Base-by-base conservation (phyloP, 2,113 vertebrate genomes). In the Phocoena phocoena region DNA sequence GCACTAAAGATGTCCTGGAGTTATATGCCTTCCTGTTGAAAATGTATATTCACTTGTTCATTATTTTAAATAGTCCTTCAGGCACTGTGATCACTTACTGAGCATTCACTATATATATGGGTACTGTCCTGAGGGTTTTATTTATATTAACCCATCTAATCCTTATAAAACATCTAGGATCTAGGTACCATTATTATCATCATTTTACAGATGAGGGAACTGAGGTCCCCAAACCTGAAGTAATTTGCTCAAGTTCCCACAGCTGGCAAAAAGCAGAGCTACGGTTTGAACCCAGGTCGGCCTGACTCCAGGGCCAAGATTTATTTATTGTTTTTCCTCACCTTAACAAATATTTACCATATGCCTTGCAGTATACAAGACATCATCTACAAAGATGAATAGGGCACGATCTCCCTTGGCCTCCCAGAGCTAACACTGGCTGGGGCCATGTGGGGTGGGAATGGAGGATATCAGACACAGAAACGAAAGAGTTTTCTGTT, bases 11-110 rank as follows among this genome's bases (percentile, higher is more conserved):
- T 92, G 86, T 95, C 62, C 79, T 89, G 36, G 47, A 58, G n/a
- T 95, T 90, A 67, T 82, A 84, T 55, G 76, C 5, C 15, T 94
- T 95, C 73, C 47, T 80, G 6, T 86, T 91, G 82, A 95, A 96
- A 96, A 90, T 41, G 3, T 26, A 38, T 11, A 63, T 91, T 81
- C 62, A 33, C 2, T 95, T 25, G 76, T 79, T 88, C 28, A 44
- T 73, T 92, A 33, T 83, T 96, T 87, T 67, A 73, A 82, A 25
- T 17, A 73, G 38, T 73, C 11, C 7, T 76, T 38, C 36, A 63
- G 12, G 62, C 33, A 58, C 47, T 92, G 38, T 20, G 76, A 85
- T 50, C 15, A 84, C 70, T 77, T 81, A 55, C 31, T 25, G 15
- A 93, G 11, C 33, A 60, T 89, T 95, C 41, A 73, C 21, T 87